Percentiles rank a stretch among this genome's conserved stretches.
These are phyloP conservation scores for Aleiodes testaceus DNA, from an alignment of 2,888 invertebrate species.

Conservation along the genomic window DNA sequence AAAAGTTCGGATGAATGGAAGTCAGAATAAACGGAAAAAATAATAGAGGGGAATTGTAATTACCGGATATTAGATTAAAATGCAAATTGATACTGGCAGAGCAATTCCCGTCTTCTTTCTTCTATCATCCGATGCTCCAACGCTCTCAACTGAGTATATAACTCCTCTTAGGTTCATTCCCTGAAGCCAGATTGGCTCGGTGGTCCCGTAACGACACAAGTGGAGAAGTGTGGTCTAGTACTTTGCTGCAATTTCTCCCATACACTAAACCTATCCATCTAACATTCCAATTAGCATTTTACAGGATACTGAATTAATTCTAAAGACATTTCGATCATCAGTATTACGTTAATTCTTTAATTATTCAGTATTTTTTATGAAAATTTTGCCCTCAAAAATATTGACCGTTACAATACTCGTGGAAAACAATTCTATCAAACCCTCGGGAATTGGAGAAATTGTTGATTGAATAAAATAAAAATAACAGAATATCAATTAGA, in stretches of 20 bases:
- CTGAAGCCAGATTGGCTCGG: constrained; percentile 9
- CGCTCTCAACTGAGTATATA: constrained; percentile 6
- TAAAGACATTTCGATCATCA: constrained; percentile 40
- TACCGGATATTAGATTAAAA: constrained; percentile 55
- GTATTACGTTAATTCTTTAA: no score
- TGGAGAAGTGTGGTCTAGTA: constrained; percentile 21
- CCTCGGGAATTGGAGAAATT: no score
- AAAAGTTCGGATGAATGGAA: background rate
- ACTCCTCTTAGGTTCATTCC: background rate
- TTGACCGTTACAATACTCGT: background rate
- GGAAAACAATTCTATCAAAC: background rate
- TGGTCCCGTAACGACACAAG: constrained; percentile 4
- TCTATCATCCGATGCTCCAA: constrained; percentile 20
- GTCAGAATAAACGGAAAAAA: background rate
- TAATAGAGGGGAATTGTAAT: constrained; percentile 41
- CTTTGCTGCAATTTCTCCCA: constrained; percentile 2
- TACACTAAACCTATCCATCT: constrained; percentile 10
- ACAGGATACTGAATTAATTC: constrained; percentile 48
- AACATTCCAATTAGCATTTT: constrained; percentile 49
- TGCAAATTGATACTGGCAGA: constrained; percentile 53
- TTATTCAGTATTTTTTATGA: background rate
- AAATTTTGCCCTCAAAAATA: background rate
- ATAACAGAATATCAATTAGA: no score
- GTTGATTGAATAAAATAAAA: no score
- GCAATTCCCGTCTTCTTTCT: constrained; percentile 15